Evolutionary conservation across 2,888 invertebrate genomes (phyloP).

Genomic region (Conops quadrifasciatus): DNA sequence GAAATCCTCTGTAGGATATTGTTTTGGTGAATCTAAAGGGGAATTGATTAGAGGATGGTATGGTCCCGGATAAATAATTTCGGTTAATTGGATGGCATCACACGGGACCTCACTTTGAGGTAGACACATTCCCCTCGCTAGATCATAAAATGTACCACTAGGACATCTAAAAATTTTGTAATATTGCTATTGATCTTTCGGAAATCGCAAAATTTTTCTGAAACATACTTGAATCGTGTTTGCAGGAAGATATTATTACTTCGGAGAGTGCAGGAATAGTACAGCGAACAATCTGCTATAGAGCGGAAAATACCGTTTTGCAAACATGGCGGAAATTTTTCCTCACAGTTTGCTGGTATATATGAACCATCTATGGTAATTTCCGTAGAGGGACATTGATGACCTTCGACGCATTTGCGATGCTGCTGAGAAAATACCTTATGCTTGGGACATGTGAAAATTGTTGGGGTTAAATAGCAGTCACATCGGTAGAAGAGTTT

Average conservation of each 20-base stretch:
- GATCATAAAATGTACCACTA: constrained; percentile 51
- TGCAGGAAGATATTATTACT: constrained; percentile 59
- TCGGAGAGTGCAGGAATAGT: constrained; percentile 63
- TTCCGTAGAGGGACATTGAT: constrained; percentile 57
- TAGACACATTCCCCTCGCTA: constrained; percentile 47
- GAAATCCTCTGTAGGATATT: constrained; percentile 40
- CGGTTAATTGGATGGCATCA: constrained; percentile 46
- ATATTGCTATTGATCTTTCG: too few relatives aligned
- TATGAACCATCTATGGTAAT: constrained; percentile 53
- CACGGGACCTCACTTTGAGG: constrained; percentile 50
- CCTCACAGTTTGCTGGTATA: constrained; percentile 53
- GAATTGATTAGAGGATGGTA: constrained; percentile 41
- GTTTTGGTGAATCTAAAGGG: constrained; percentile 39
- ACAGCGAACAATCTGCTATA: constrained; percentile 61
- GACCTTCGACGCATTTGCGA: constrained; percentile 55
- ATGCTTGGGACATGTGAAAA: constrained; percentile 57
- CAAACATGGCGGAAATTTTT: constrained; percentile 61
- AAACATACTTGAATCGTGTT: constrained; percentile 58
- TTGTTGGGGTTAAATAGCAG: constrained; percentile 50
- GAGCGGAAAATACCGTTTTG: constrained; percentile 61
- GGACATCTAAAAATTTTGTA: constrained; percentile 52
- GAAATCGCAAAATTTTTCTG: background rate
- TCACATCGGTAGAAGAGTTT: constrained; percentile 61
- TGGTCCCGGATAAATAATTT: constrained; percentile 47
- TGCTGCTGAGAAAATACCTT: constrained; percentile 56